Conservation (phyloP, 2,797 vertebrate genomes). For the Morelia viridis region DNA sequence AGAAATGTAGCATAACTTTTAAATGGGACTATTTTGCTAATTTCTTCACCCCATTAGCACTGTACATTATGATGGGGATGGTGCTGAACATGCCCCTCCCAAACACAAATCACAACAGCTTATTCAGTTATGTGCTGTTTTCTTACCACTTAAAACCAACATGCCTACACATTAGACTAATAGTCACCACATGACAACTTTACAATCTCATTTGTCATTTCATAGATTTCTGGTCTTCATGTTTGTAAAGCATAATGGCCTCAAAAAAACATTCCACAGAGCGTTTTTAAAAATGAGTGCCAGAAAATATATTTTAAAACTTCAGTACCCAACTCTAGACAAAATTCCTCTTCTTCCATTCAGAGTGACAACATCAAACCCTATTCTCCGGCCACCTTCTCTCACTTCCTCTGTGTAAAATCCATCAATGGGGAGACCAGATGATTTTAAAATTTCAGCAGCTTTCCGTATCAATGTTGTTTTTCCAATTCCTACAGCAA, state of each 20-base stretch:
- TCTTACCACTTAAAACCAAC: not conserved
- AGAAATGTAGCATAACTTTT: not conserved
- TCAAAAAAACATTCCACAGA: not conserved
- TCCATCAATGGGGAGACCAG: conserved; percentile 79
- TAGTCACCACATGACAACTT: not conserved
- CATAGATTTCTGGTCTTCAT: not conserved
- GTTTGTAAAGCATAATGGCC: not conserved
- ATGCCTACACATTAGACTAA: not conserved
- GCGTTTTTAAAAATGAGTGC: not conserved
- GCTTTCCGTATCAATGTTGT: conserved; percentile 92
- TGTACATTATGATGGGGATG: not conserved
- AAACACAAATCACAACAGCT: not conserved
- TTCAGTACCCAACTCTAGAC: conserved; percentile 86
- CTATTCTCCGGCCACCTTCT: conserved; percentile 84
- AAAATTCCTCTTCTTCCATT: conserved; percentile 84
- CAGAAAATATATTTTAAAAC: conserved; percentile 27
- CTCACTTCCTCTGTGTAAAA: conserved; percentile 97
- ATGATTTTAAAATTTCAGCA: conserved; percentile 79
- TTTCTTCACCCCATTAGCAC: not conserved
- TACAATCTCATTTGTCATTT: not conserved
- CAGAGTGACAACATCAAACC: conserved; percentile 94
- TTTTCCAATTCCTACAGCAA: conserved; percentile 88
- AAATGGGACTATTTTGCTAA: not conserved
- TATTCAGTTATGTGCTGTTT: not conserved
- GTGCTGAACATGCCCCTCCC: not conserved